These are phyloP conservation scores for Druceiella hillmani DNA, from an alignment of 2,888 invertebrate genomes.

Conservation along the genomic window DNA sequence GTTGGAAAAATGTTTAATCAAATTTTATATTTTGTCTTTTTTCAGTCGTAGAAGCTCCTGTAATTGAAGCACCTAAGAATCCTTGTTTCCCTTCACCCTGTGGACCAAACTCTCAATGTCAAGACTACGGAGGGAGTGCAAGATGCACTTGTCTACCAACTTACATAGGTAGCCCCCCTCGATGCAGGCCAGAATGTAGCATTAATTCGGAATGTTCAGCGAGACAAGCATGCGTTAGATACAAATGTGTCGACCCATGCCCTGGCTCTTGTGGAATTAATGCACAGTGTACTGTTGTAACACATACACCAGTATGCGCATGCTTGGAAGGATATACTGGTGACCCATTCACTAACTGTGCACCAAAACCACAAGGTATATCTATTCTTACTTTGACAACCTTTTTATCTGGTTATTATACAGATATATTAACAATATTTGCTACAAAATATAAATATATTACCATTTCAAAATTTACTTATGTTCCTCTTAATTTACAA, in stretches of 20 bases:
- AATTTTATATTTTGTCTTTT: slow-evolving; percentile 19
- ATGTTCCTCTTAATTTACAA: too few relatives aligned
- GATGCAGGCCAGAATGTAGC: slow-evolving; percentile 69
- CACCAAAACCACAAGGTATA: slow-evolving; percentile 32
- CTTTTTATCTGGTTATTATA: too few relatives aligned
- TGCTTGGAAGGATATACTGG: slow-evolving; percentile 65
- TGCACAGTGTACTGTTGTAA: slow-evolving; percentile 66
- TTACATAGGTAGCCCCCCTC: slow-evolving; percentile 70
- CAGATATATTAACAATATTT: too few relatives aligned
- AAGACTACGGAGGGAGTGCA: slow-evolving; percentile 58
- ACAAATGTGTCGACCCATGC: slow-evolving; percentile 70
- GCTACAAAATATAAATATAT: too few relatives aligned
- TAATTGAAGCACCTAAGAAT: slow-evolving; percentile 35
- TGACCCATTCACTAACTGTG: slow-evolving; percentile 62
- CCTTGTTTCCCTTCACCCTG: slow-evolving; percentile 75
- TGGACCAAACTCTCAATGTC: slow-evolving; percentile 71
- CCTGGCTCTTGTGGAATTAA: slow-evolving; percentile 73
- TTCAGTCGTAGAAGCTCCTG: slow-evolving; percentile 34
- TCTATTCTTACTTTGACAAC: slow-evolving; percentile 17
- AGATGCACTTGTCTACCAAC: slow-evolving; percentile 67
- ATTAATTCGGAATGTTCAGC: slow-evolving; percentile 67
- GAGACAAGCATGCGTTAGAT: slow-evolving; percentile 62
- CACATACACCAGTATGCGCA: slow-evolving; percentile 64
- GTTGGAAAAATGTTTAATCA: too few relatives aligned
- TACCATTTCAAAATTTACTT: too few relatives aligned